Evolutionary conservation across 2,113 vertebrate species (phyloP), one percentile per base, ranked within the genome.

Genomic region (Corydoras sp.): DNA sequence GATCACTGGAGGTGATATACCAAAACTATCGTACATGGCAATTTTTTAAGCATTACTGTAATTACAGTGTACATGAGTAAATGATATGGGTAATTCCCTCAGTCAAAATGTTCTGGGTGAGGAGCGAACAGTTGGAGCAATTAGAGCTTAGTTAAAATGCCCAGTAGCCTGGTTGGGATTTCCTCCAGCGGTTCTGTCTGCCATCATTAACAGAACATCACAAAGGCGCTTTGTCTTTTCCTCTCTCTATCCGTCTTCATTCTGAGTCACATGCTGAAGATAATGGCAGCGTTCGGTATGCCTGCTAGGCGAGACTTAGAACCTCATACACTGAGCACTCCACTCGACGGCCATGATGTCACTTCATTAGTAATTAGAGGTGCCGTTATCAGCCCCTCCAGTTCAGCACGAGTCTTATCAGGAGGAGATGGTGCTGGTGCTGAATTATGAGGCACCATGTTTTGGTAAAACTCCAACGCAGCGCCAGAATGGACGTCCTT

Each of bases 221-320:
- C 83, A 86, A 84, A 83, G 82, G 24, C 32, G 29, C 62, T 50
- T 65, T 73, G 65, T 82, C 82, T 85, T 86, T 85, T 73, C 85
- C 55, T 68, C 9, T 69, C 59, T 13, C 62, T 9, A 3, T 10
- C 14, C 30, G 2, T 31, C 58, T 67, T 67, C 14, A 7, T 54
- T 61, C 29, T n/a, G 64, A 54, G 30, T 61, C 64, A 66, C 58
- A 61, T 61, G n/a, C 8, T 9, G 43, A 30, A 10, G 50, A 68
- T 73, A 48, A 61, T 67, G 63, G n/a, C 55, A 14, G 63, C 14
- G 29, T 49, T 58, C 9, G 13, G 51, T 10, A 53, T 53, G 51
- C 51, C 51, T 53, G 51, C 51, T 53, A 10, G 51, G 51, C 13
- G 13, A 53, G 13, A 14, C 63, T 24, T 13, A 53, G 63, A 72